phyloP scores from a whole-genome alignment of 2,888 invertebrate species.

The Ypsolopha sequella region DNA sequence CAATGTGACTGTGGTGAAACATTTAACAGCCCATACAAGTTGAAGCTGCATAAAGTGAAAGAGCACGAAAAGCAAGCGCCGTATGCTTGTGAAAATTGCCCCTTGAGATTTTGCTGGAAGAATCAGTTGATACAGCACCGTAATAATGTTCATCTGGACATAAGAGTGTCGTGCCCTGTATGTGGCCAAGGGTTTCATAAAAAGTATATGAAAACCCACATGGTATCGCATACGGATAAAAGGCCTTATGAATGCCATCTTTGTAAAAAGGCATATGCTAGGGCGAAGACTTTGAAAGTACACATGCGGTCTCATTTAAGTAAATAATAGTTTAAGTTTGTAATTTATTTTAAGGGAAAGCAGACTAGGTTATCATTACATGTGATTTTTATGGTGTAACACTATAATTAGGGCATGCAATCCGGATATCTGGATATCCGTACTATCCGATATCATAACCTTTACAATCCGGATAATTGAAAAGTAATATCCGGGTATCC shows the following conservation, averaged over 20 bases:
- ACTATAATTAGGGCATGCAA: no score
- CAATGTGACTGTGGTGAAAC: background rate
- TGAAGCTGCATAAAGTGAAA: background rate
- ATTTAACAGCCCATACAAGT: background rate
- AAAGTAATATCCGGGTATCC: no score
- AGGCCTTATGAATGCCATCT: slow-evolving; percentile 14
- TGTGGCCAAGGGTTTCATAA: slow-evolving; percentile 24
- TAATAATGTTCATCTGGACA: background rate
- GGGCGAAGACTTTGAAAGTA: background rate
- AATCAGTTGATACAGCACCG: background rate
- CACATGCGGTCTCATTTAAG: background rate
- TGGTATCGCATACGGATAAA: slow-evolving; percentile 16
- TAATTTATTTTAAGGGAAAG: no score
- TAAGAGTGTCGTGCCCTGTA: slow-evolving; percentile 18
- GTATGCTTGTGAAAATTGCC: background rate
- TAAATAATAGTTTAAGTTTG: no score
- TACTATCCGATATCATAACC: no score
- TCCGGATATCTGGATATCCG: no score
- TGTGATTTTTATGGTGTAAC: no score
- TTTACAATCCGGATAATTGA: no score
- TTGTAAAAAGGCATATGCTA: slow-evolving; percentile 14
- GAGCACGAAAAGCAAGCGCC: background rate
- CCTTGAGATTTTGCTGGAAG: background rate
- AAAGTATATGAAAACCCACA: slow-evolving; percentile 19
- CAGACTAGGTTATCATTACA: no score